Evolutionary conservation across 2,888 invertebrate genomes (phyloP), one percentile per base, ranked within the genome.

Genomic region (Agrilus cyanescens): DNA sequence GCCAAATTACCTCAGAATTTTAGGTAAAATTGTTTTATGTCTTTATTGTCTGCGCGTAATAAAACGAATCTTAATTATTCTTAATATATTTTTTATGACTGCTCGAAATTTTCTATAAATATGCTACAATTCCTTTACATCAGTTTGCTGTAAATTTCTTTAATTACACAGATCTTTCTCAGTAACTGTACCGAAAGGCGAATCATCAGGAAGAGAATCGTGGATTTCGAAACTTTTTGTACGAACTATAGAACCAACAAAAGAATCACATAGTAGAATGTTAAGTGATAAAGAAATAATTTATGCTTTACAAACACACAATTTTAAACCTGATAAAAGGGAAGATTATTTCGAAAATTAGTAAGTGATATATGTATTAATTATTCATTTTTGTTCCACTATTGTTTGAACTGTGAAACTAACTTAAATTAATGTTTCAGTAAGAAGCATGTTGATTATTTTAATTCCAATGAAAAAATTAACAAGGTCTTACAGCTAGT

Each of bases 181-280:
- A 37, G 62, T 69, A 37, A 64, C 64, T 48, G 55, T 65, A 38
- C 52, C 61, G 25, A 67, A 66, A 43, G 68, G 64, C 46, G 87
- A 87, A 69, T 82, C 88, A 54, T 25, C 25, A 25, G 30, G 30
- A 15, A 48, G 42, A n/a, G 48, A 48, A 34, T 43, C 46, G 2
- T 93, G 91, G 89, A 70, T 93, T 44, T 87, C 86, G 52, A 93
- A 90, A 66, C 69, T 94, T 49, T 71, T 91, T 57, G 91, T 93
- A 34, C 76, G 91, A 48, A 87, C 84, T 65, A 89, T 94, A 61
- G 91, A 94, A 62, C 90, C 93, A 4, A 90, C 91, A 2, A 93
- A 91, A 66, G 93, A 94, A 64, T 86, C 95, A 3, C 97, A 97
- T 68, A 96, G 96, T 59, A 83, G 93, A 50, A 88, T 95, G 82